A percentile compares a stretch with the other conserved stretches of the same genome.
Evolutionary conservation across 2,113 vertebrate genomes (phyloP).

Genomic region (Asarcornis scutulata): DNA sequence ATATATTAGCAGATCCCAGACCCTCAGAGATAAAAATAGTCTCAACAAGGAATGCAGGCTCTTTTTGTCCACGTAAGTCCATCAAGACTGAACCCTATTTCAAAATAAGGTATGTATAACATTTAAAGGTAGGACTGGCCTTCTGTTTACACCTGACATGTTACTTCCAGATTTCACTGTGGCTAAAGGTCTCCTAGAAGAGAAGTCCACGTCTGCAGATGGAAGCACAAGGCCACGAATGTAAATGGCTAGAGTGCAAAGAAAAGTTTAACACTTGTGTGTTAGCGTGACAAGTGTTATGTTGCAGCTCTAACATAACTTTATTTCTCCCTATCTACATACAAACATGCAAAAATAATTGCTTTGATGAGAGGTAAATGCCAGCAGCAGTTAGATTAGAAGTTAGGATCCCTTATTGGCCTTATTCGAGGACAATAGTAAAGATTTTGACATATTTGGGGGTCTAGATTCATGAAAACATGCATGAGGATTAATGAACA

Average conservation of each 20-base stretch:
- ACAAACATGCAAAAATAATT: neutral
- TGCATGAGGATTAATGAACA: neutral
- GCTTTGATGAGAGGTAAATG: neutral
- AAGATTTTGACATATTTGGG: neutral
- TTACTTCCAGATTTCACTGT: neutral
- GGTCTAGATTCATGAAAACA: neutral
- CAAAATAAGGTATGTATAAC: conserved; percentile 1
- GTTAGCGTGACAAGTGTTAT: neutral
- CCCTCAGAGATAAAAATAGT: neutral
- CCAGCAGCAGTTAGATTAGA: neutral
- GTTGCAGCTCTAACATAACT: neutral
- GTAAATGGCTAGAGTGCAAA: neutral
- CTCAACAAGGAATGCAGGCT: neutral
- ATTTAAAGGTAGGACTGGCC: neutral
- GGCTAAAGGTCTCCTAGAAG: neutral
- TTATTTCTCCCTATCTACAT: neutral
- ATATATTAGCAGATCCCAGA: neutral
- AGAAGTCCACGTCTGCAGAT: neutral
- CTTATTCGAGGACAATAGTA: neutral
- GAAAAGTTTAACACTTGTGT: neutral
- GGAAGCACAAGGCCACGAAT: neutral
- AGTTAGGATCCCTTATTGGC: too few species aligned
- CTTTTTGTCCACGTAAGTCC: neutral
- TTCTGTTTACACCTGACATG: neutral
- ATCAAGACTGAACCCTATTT: neutral